Evolutionary conservation across 2,797 vertebrate genomes (phyloP).

Genomic region (Saxicola maurus): DNA sequence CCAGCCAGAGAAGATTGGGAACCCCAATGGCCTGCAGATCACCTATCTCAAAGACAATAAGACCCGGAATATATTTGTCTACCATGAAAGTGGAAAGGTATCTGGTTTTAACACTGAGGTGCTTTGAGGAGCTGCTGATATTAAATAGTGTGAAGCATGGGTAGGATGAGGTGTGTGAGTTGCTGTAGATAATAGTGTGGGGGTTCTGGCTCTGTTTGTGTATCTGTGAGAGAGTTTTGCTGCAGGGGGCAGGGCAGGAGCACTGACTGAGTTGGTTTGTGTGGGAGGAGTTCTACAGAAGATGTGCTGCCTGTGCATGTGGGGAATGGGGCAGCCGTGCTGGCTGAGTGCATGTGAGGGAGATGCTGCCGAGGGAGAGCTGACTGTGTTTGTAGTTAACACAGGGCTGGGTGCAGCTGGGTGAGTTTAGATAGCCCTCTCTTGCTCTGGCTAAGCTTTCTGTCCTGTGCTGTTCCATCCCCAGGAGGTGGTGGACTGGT

Average conservation of each 20-base stretch:
- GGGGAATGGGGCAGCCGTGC: background rate
- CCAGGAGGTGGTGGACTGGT: constrained; percentile 90
- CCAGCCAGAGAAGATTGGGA: constrained; percentile 85
- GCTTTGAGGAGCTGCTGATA: background rate
- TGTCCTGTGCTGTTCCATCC: background rate
- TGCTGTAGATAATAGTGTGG: background rate
- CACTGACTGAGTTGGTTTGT: background rate
- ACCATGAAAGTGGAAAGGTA: constrained; percentile 83
- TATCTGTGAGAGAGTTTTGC: background rate
- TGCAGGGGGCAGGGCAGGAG: background rate
- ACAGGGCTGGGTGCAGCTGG: background rate
- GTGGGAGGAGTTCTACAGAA: background rate
- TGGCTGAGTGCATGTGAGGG: background rate
- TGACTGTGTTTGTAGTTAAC: background rate
- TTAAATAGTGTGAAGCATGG: background rate
- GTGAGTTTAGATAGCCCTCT: background rate
- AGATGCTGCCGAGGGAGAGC: background rate
- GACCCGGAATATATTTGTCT: constrained; percentile 90
- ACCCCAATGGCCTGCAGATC: constrained; percentile 86
- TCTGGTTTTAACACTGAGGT: background rate
- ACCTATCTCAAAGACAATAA: constrained; percentile 89
- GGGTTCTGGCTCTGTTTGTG: background rate
- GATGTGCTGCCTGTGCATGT: background rate
- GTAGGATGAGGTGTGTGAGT: background rate
- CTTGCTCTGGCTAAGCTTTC: background rate